Evolutionary conservation across 1,140 invertebrate species (phyloP).

Genomic region (Physella acuta): DNA sequence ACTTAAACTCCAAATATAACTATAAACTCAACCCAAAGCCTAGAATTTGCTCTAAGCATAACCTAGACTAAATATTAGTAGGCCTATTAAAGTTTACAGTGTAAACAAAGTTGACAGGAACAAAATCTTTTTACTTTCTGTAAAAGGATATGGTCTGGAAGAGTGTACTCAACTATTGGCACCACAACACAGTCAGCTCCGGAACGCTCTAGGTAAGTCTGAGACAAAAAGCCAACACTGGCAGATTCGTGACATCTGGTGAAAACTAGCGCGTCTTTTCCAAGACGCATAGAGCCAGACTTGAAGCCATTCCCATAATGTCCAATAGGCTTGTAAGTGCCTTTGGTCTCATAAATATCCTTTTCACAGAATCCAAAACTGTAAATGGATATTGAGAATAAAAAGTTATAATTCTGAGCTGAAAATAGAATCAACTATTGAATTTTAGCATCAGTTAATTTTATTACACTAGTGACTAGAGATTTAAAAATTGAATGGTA

Average conservation of each 20-base stretch:
- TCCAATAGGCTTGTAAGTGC: constrained; percentile 47
- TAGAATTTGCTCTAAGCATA: too few species aligned
- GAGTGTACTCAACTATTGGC: constrained; percentile 50
- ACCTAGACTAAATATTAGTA: too few species aligned
- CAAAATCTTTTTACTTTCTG: neutral
- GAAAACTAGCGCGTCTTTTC: constrained; percentile 52
- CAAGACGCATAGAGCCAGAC: constrained; percentile 55
- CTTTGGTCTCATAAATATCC: constrained; percentile 35
- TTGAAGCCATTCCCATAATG: constrained; percentile 59
- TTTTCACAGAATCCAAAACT: constrained; percentile 59
- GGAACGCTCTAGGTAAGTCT: constrained; percentile 47
- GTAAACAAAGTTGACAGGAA: neutral
- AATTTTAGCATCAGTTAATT: too few species aligned
- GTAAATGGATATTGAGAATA: too few species aligned
- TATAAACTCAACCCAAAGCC: neutral
- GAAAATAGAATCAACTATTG: too few species aligned
- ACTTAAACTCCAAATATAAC: neutral
- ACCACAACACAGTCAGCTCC: constrained; percentile 50
- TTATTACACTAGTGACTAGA: too few species aligned
- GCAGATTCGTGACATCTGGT: constrained; percentile 39
- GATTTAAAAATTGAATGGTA: too few species aligned
- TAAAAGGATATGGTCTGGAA: constrained; percentile 46
- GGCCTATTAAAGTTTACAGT: too few species aligned
- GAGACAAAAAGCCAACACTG: constrained; percentile 54
- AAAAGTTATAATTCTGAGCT: too few species aligned